Evolutionary conservation across 2,113 vertebrate genomes (phyloP).

Genomic region (Callithrix jacchus): DNA sequence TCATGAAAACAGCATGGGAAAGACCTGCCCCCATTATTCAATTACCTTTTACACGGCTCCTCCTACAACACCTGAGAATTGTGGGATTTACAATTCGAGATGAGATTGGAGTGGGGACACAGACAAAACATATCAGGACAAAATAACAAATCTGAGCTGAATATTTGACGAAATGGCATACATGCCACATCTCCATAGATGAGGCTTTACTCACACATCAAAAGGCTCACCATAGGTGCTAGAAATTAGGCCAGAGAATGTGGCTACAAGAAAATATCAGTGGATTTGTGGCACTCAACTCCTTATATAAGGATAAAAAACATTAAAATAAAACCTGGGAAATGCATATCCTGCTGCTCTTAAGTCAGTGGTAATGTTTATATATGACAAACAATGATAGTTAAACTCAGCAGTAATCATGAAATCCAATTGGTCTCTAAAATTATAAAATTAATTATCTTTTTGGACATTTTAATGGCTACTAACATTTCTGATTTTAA

Average conservation of each 20-base stretch:
- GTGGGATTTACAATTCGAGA: too few species aligned
- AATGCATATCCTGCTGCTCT: not conserved
- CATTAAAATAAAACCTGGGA: not conserved
- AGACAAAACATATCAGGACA: too few species aligned
- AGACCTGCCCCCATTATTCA: too few species aligned
- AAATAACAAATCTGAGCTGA: not conserved
- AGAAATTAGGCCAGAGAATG: not conserved
- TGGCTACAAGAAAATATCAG: constrained; percentile 3
- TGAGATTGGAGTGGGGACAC: too few species aligned
- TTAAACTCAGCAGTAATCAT: not conserved
- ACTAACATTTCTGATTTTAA: not conserved
- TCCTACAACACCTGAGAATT: too few species aligned
- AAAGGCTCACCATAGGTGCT: not conserved
- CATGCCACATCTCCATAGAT: not conserved
- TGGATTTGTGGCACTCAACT: not conserved
- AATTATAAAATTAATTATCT: not conserved
- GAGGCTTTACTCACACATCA: not conserved
- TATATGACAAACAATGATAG: not conserved
- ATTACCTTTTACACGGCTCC: too few species aligned
- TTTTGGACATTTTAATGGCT: not conserved
- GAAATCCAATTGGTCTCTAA: not conserved
- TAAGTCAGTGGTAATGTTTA: not conserved
- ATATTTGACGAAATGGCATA: not conserved
- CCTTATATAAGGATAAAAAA: not conserved
- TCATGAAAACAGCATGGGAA: too few species aligned